A percentile compares a stretch with the other conserved stretches of the same genome.
Conservation (phyloP, 2,113 vertebrate genomes). For the Chionomys nivalis region DNA sequence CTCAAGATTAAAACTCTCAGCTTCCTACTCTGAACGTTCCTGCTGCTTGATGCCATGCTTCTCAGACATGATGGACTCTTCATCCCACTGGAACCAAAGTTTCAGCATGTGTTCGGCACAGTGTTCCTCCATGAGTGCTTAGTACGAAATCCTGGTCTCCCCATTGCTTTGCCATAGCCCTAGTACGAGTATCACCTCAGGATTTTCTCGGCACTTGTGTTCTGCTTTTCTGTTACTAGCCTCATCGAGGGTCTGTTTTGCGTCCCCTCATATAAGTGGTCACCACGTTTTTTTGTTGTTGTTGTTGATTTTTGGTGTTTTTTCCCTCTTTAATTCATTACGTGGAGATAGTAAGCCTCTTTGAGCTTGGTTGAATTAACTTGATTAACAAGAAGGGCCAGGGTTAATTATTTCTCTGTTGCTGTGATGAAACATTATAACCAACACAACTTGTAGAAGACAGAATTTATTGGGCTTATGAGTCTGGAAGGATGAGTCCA, state of each 20-base stretch:
- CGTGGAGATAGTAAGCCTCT: background rate
- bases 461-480: background rate
- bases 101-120: background rate
- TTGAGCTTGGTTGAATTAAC: background rate
- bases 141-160: background rate
- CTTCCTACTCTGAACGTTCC: too few relatives aligned
- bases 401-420: background rate
- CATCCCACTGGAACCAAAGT: background rate
- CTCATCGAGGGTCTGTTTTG: background rate
- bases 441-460: background rate
- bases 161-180: rapidly evolving
- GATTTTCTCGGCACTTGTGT: background rate
- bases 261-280: background rate
- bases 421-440: background rate
- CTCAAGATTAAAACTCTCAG: background rate
- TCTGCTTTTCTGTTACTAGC: constrained; percentile 1
- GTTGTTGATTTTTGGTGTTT: background rate
- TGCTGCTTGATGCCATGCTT: background rate
- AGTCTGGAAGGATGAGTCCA: background rate
- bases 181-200: background rate
- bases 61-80: background rate
- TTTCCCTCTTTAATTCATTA: background rate
- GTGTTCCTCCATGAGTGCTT: background rate
- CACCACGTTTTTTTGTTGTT: background rate
- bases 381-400: background rate